Conservation (phyloP, 1,140 invertebrate species). For the Zaprionus ornatus region DNA sequence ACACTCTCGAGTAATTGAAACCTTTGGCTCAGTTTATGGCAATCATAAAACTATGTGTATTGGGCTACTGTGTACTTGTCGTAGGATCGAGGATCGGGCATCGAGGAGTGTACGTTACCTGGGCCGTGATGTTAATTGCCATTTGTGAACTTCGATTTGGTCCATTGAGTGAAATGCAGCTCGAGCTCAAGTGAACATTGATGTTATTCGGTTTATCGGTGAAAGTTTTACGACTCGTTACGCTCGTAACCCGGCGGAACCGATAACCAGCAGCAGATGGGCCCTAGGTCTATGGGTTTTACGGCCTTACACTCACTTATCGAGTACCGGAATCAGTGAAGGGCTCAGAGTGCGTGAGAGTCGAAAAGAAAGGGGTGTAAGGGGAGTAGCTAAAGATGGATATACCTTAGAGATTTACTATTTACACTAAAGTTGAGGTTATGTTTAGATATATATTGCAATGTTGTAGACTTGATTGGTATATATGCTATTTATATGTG, state of each 20-base stretch:
- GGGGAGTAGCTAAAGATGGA: not conserved
- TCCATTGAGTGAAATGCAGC: constrained; percentile 52
- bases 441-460: no score
- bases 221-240: constrained; percentile 74
- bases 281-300: constrained; percentile 16
- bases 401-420: not conserved
- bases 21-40: constrained; percentile 46
- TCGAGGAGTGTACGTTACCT: constrained; percentile 9
- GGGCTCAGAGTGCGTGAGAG: constrained; percentile 23
- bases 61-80: constrained; percentile 30
- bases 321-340: constrained; percentile 19
- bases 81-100: not conserved
- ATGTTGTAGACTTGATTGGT: no score
- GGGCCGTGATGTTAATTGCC: constrained; percentile 26
- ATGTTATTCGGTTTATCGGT: constrained; percentile 66
- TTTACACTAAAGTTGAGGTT: no score
- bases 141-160: constrained; percentile 57
- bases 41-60: constrained; percentile 49
- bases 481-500: no score
- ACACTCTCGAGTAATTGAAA: constrained; percentile 49
- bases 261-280: constrained; percentile 14
- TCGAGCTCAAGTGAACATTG: constrained; percentile 35
- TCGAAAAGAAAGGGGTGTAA: not conserved
- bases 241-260: constrained; percentile 48
- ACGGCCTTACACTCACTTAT: constrained; percentile 23